These are phyloP conservation scores for Sigmodon hispidus DNA, from an alignment of 2,113 vertebrate genomes.

Conservation along the genomic window DNA sequence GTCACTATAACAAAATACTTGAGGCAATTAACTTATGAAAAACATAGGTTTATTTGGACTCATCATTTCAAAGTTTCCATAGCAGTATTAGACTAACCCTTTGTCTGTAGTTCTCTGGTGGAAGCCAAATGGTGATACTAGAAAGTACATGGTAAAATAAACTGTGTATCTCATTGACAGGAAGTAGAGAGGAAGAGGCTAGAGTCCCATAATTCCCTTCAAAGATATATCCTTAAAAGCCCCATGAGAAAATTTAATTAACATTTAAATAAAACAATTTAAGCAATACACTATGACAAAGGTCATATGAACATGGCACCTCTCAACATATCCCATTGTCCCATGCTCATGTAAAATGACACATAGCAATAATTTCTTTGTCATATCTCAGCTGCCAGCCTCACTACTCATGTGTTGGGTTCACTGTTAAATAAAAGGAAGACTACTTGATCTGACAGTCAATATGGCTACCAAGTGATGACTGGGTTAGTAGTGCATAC, in stretches of 20 bases:
- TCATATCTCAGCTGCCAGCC: not conserved
- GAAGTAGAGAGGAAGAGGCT: not conserved
- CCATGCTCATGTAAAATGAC: not conserved
- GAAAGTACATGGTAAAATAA: not conserved
- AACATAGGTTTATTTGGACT: not conserved
- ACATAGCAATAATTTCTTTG: not conserved
- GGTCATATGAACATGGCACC: not conserved
- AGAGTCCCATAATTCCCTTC: not conserved
- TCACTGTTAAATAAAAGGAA: not conserved
- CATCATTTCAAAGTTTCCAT: not conserved
- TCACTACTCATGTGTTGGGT: not conserved
- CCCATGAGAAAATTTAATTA: not conserved
- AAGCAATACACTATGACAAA: not conserved
- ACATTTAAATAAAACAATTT: not conserved
- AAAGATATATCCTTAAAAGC: not conserved
- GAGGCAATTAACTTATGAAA: not conserved
- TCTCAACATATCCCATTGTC: not conserved
- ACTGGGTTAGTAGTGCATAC: too few relatives aligned
- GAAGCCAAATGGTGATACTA: too few relatives aligned
- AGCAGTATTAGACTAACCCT: not conserved
- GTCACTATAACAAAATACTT: not conserved
- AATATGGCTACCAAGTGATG: not conserved
- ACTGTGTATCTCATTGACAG: not conserved
- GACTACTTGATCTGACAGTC: not conserved
- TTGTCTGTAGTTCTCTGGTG: not conserved